phyloP scores from a whole-genome alignment of 2,888 invertebrate species.

The Drosophila phalerata region DNA sequence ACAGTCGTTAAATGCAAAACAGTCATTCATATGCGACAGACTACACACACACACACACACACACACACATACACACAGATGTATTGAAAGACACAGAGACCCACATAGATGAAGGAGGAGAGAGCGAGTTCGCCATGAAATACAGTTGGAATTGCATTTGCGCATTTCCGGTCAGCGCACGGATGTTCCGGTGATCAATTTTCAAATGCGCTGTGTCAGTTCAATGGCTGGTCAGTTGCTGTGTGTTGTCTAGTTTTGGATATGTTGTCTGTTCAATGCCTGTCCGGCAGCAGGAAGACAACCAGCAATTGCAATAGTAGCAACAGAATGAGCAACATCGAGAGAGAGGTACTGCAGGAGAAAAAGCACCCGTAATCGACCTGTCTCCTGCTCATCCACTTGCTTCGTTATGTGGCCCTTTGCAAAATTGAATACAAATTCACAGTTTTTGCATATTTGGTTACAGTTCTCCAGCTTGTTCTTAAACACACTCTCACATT shows the following conservation, averaged over 20 bases:
- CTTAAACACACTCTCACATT: constrained; percentile 23
- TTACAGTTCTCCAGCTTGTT: constrained; percentile 38
- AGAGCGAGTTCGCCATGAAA: constrained; percentile 20
- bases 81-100: not conserved
- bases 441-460: constrained; percentile 71
- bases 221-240: constrained; percentile 44
- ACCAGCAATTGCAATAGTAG: constrained; percentile 6
- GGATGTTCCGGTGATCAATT: constrained; percentile 81
- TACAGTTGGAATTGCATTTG: constrained; percentile 73
- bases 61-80: constrained; percentile 13
- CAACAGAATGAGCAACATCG: not conserved
- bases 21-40: constrained; percentile 50
- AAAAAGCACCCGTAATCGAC: constrained; percentile 44
- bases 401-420: constrained; percentile 47
- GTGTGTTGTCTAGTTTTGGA: constrained; percentile 37
- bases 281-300: constrained; percentile 15
- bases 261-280: constrained; percentile 17
- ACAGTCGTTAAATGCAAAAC: constrained; percentile 48
- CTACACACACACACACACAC: constrained; percentile 16
- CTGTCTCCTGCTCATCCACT: constrained; percentile 60
- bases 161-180: constrained; percentile 79
- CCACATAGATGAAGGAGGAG: constrained; percentile 17
- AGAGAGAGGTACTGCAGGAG: not conserved
- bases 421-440: constrained; percentile 70
- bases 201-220: constrained; percentile 78